A percentile compares a stretch with the other conserved stretches of the same genome.
phyloP scores from a whole-genome alignment of 2,888 invertebrate species.

The Mesorhabditis sp. region DNA sequence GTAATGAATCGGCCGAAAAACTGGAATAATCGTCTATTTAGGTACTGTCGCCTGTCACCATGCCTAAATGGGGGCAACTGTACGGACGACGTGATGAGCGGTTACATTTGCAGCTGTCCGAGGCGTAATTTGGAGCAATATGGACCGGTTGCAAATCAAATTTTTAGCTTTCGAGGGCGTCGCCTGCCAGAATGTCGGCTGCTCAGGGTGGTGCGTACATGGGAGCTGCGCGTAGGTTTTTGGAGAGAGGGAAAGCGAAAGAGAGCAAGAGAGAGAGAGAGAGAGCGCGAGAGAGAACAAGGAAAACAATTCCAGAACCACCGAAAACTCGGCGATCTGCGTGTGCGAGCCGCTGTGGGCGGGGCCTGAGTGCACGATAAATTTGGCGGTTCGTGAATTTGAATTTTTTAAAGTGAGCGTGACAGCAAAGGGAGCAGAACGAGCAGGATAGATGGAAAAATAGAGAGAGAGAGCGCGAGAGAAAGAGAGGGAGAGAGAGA shows the following conservation, averaged over 20 bases:
- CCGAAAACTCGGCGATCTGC: neutral
- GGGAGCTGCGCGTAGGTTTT: neutral
- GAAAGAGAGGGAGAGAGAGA: too few species aligned
- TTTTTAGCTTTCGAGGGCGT: conserved; percentile 4
- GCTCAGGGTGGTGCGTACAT: neutral
- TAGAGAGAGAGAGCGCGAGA: too few species aligned
- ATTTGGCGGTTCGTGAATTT: neutral
- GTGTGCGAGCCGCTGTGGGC: neutral
- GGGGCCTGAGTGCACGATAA: neutral
- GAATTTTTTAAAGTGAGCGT: too few species aligned
- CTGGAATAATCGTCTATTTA: too few species aligned
- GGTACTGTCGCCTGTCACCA: neutral
- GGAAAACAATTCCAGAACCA: neutral
- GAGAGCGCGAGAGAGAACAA: too few species aligned
- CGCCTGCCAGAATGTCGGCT: neutral
- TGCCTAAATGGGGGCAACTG: neutral
- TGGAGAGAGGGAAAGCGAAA: too few species aligned
- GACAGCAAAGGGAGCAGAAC: too few species aligned
- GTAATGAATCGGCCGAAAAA: too few species aligned
- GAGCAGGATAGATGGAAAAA: too few species aligned
- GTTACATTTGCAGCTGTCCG: neutral
- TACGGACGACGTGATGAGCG: neutral
- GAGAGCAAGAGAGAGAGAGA: too few species aligned
- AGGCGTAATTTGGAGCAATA: neutral
- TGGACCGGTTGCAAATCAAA: neutral